phyloP scores from a whole-genome alignment of 1,140 invertebrate genomes.

The Meteorus sp. region DNA sequence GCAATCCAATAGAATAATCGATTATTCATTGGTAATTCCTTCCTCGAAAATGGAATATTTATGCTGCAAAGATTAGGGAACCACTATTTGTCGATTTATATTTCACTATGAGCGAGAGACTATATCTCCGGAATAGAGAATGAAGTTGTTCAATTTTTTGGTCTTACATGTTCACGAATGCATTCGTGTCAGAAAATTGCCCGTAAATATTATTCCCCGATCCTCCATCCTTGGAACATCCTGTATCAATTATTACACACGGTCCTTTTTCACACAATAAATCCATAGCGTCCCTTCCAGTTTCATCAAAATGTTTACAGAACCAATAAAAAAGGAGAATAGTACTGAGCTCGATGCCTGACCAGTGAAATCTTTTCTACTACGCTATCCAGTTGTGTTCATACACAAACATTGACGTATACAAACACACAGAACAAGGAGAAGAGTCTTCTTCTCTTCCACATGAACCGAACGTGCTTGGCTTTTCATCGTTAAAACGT shows the following conservation, averaged over 20 bases:
- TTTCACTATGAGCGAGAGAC: too few relatives aligned
- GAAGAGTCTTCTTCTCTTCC: background rate
- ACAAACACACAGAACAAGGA: background rate
- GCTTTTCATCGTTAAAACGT: constrained; percentile 33
- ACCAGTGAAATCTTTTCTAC: constrained; percentile 7
- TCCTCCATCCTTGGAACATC: constrained; percentile 22
- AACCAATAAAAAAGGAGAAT: constrained; percentile 28
- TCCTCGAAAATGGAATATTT: too few relatives aligned
- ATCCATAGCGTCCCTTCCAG: constrained; percentile 20
- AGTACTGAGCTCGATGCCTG: constrained; percentile 9
- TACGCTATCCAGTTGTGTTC: background rate
- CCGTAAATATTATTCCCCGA: background rate
- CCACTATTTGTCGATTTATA: too few relatives aligned
- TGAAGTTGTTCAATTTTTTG: too few relatives aligned
- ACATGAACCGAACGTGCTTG: constrained; percentile 23
- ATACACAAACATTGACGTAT: background rate
- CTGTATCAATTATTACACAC: constrained; percentile 24
- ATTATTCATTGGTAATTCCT: too few relatives aligned
- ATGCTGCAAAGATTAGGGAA: too few relatives aligned
- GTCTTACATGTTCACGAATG: too few relatives aligned
- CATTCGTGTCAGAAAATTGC: too few relatives aligned
- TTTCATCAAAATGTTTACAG: constrained; percentile 28
- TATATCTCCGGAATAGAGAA: too few relatives aligned
- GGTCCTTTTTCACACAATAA: constrained; percentile 1
- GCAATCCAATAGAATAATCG: too few relatives aligned